Percentiles rank a stretch among this genome's conserved stretches.
Conservation (phyloP, 2,888 invertebrate genomes). For the Neocrepidodera transversa region DNA sequence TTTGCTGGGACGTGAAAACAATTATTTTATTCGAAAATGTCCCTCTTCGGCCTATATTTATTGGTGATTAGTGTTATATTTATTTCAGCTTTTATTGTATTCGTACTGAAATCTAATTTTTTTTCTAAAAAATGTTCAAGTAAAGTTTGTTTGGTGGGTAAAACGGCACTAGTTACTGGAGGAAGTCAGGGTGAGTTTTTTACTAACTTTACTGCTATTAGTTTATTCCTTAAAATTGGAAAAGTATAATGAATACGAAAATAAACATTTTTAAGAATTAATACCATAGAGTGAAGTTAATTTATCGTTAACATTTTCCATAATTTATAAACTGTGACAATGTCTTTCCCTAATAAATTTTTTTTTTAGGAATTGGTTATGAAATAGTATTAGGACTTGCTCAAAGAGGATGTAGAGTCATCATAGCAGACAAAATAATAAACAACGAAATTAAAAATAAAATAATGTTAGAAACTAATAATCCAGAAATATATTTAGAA, state of each 20-base stretch:
- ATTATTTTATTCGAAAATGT: slow-evolving; percentile 7
- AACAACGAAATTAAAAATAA: slow-evolving; percentile 45
- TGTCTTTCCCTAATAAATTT: too few species aligned
- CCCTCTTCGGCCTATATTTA: not conserved
- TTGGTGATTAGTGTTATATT: not conserved
- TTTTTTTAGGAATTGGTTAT: slow-evolving; percentile 58
- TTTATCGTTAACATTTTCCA: too few species aligned
- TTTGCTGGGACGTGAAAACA: too few species aligned
- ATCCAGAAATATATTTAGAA: slow-evolving; percentile 55
- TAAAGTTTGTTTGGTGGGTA: slow-evolving; percentile 49
- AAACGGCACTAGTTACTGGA: slow-evolving; percentile 55
- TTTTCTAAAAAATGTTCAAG: slow-evolving; percentile 14
- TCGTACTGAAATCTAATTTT: not conserved
- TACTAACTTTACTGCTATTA: too few species aligned
- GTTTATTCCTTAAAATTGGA: too few species aligned
- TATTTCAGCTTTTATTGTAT: not conserved
- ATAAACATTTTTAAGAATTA: too few species aligned
- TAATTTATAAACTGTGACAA: too few species aligned
- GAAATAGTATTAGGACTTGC: slow-evolving; percentile 60
- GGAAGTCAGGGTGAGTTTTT: slow-evolving; percentile 48
- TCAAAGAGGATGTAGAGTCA: slow-evolving; percentile 62
- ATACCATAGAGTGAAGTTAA: too few species aligned
- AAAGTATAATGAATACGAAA: too few species aligned
- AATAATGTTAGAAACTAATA: slow-evolving; percentile 51
- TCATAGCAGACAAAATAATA: slow-evolving; percentile 59